A percentile compares a stretch with the other conserved stretches of the same genome.
Conservation (phyloP, 2,888 invertebrate species). For the Eupsilia transversa region DNA sequence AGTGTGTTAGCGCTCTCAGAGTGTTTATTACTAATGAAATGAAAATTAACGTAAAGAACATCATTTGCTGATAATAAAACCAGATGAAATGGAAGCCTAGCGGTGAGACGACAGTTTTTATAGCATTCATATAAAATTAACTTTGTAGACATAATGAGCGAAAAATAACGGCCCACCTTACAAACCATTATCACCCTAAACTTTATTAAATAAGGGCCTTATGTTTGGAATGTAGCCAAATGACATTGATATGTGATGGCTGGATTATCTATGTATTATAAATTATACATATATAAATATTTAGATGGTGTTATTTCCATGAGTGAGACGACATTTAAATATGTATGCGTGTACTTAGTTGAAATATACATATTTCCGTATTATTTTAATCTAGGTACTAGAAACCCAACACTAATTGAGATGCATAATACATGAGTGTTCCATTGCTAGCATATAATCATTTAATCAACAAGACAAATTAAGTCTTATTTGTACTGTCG, state of each 20-base stretch:
- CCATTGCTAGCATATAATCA: conserved; percentile 2
- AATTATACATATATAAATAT: conserved; percentile 37
- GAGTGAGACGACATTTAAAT: conserved; percentile 41
- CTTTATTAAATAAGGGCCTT: conserved; percentile 16
- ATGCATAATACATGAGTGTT: conserved; percentile 37
- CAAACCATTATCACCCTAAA: conserved; percentile 51
- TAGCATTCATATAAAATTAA: conserved; percentile 43
- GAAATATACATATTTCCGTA: conserved; percentile 42
- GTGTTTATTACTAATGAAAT: neutral
- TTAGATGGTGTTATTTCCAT: conserved; percentile 24
- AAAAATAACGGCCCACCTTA: conserved; percentile 35
- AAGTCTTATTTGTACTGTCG: neutral
- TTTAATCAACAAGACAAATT: conserved; percentile 31
- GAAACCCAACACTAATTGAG: conserved; percentile 37
- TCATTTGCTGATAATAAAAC: neutral
- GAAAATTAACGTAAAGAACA: neutral
- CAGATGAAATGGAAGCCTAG: neutral
- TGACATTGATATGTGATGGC: conserved; percentile 48
- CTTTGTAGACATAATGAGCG: conserved; percentile 43
- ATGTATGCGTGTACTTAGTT: conserved; percentile 31
- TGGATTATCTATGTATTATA: conserved; percentile 40
- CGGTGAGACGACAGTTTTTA: neutral
- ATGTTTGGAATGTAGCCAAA: conserved; percentile 59
- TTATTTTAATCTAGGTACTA: conserved; percentile 19
- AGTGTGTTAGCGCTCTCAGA: no score